Conservation (phyloP, 92 coral and sea anemone species). For the Epizoanthus ramosus region DNA sequence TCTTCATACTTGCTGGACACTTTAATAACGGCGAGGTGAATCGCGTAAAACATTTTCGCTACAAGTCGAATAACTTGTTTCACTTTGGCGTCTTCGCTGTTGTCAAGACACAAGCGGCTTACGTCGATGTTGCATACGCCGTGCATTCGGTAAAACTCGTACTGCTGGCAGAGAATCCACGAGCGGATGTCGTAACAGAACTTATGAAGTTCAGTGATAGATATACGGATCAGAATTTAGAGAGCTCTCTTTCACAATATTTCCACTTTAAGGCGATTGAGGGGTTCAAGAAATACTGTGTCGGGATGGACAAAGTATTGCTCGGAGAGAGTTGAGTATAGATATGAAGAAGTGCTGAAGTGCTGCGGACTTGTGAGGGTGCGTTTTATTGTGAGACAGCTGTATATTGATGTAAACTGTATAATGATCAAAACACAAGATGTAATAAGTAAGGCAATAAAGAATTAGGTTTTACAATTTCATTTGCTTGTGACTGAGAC, state of each 20-base stretch:
- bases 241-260: conserved; percentile 2
- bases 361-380: too few species aligned
- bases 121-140: conserved; percentile 6
- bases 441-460: too few species aligned
- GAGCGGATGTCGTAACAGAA: neutral
- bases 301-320: conserved; percentile 20
- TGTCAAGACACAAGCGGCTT: neutral
- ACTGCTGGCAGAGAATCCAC: neutral
- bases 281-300: conserved; percentile 20
- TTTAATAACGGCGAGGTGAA: conserved; percentile 6
- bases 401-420: too few species aligned
- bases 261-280: conserved; percentile 14
- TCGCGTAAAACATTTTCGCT: neutral
- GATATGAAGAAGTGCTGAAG: too few species aligned
- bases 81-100: conserved; percentile 21
- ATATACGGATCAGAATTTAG: neutral
- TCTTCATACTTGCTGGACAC: neutral
- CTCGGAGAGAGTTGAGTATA: neutral
- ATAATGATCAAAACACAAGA: too few species aligned
- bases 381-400: too few species aligned
- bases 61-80: neutral
- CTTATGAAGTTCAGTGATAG: neutral
- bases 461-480: too few species aligned
- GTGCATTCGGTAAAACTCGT: conserved; percentile 12
- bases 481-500: too few species aligned